Base-by-base conservation (phyloP, 2,113 vertebrate genomes). In the Catharus bicknelli region DNA sequence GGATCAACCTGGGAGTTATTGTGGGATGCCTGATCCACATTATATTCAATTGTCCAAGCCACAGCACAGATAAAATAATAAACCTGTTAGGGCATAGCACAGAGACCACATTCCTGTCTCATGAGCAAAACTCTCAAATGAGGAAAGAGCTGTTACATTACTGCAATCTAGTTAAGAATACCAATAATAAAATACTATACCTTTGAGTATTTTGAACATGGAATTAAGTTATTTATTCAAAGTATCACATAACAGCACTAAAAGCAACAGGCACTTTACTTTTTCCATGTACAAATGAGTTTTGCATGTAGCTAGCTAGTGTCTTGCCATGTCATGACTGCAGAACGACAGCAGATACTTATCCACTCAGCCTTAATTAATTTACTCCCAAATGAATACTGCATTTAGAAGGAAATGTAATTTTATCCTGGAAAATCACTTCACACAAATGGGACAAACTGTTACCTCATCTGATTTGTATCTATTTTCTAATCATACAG, bases 351-450 rank as follows among this genome's bases (percentile, higher is more conserved):
- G 73, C 86, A 93, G 80, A 94, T 66, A 90, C 67, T 95, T 90
- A 97, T 91, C 95, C 93, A 62, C 87, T 96, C 77, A 94, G 73
- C 68, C 82, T 90, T 92, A 94, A 95, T 97, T 96, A 91, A 93
- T 93, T 96, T 94, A 91, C 88, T 90, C 90, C 95, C 93, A 94
- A 95, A 93, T 93, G 72, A 96, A 87, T 59, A 90, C 54, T 27
- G 6, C 79, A 59, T 92, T 97, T 93, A 78, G 55, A 96, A 96
- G 55, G 64, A 76, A 95, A 94, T 81, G 93, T 86, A 75, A 91
- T 94, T 96, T 96, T 85, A 91, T 92, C 92, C 93, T 86, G 77
- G 51, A 88, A 95, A 59, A 54, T 29, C 40, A 82, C 66, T 86
- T 92, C 76, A 89, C 25, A 67, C 83, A 83, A 95, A 92, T 9